phyloP scores from a whole-genome alignment of 2,113 vertebrate genomes.

The Lucifuga dentata region DNA sequence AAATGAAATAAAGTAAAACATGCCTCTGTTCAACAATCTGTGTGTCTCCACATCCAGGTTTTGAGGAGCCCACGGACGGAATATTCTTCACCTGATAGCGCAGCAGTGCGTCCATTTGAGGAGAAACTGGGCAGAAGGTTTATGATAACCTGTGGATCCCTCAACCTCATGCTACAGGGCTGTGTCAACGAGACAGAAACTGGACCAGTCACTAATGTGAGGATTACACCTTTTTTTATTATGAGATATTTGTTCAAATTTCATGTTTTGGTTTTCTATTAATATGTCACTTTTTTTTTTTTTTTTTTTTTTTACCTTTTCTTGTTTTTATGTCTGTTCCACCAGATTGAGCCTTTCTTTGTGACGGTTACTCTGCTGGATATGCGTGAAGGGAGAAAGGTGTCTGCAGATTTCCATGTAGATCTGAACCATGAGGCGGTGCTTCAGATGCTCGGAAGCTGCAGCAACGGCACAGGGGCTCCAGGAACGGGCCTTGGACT shows the following conservation, averaged over 20 bases:
- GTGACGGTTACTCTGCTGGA: conserved; percentile 92
- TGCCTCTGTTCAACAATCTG: neutral
- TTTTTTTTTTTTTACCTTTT: no score
- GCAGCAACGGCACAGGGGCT: conserved; percentile 23
- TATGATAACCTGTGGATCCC: conserved; percentile 89
- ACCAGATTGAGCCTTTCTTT: conserved; percentile 96
- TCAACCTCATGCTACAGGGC: conserved; percentile 92
- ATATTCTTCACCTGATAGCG: conserved; percentile 74
- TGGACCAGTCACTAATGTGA: conserved; percentile 91
- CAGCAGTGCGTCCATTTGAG: conserved; percentile 88
- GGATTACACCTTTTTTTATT: conserved; percentile 38
- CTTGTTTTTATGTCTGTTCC: no score
- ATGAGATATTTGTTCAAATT: neutral
- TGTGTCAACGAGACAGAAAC: conserved; percentile 92
- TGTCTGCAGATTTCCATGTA: conserved; percentile 96
- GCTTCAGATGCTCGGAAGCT: conserved; percentile 88
- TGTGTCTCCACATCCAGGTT: conserved; percentile 75
- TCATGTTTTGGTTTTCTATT: neutral
- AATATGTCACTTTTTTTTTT: neutral
- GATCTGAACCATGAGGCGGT: conserved; percentile 92
- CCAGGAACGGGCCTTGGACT: conserved; percentile 57
- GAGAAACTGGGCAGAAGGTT: conserved; percentile 92
- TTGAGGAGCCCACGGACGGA: conserved; percentile 87
- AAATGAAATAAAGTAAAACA: neutral
- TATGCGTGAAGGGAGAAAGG: conserved; percentile 89